phyloP scores from a whole-genome alignment of 1,140 invertebrate genomes.

The Drosophila kurseongensis region DNA sequence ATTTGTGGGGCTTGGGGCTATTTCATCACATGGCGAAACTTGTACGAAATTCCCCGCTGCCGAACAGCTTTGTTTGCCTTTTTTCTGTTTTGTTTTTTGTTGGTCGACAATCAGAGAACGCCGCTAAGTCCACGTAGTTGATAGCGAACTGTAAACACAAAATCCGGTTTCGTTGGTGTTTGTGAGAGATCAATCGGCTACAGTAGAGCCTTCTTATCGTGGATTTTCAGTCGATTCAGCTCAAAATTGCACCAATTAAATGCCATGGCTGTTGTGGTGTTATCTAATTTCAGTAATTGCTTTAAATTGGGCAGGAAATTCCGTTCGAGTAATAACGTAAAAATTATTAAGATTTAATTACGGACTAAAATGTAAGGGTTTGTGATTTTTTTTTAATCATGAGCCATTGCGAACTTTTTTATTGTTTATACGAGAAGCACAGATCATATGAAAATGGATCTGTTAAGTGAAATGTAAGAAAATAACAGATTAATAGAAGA shows the following conservation, averaged over 20 bases:
- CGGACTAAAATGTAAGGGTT: too few relatives aligned
- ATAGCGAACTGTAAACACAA: constrained; percentile 28
- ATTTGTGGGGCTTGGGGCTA: not conserved
- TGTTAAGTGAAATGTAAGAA: too few relatives aligned
- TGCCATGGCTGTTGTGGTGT: too few relatives aligned
- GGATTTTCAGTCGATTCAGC: not conserved
- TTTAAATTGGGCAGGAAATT: too few relatives aligned
- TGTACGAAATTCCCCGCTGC: constrained; percentile 6
- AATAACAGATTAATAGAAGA: too few relatives aligned
- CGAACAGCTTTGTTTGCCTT: constrained; percentile 9
- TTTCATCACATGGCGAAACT: constrained; percentile 59
- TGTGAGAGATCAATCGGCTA: not conserved
- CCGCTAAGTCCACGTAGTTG: constrained; percentile 36
- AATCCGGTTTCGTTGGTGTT: not conserved
- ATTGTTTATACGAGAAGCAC: too few relatives aligned
- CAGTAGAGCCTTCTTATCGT: constrained; percentile 6
- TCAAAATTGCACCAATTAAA: not conserved
- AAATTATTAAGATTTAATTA: too few relatives aligned
- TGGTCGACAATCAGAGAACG: constrained; percentile 14
- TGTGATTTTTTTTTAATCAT: too few relatives aligned
- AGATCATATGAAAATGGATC: too few relatives aligned
- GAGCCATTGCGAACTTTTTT: too few relatives aligned
- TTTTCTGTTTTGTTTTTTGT: not conserved
- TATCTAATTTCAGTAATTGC: too few relatives aligned
- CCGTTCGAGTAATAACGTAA: too few relatives aligned